Conservation (phyloP, 2,888 invertebrate genomes). For the Drosophila meridiana region DNA sequence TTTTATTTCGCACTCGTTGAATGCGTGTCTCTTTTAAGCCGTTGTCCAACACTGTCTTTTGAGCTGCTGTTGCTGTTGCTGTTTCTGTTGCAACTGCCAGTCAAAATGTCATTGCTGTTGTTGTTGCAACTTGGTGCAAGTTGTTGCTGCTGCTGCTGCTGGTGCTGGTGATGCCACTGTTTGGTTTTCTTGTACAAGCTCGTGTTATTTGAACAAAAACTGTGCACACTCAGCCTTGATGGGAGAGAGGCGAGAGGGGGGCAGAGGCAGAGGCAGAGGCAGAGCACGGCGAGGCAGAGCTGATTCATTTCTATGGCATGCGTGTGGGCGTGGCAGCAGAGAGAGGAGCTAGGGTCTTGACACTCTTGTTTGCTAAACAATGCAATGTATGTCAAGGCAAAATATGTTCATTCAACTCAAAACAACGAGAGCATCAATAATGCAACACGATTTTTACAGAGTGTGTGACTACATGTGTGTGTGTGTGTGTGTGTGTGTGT, state of each 20-base stretch:
- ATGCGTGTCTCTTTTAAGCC: conserved; percentile 35
- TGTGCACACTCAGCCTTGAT: conserved; percentile 35
- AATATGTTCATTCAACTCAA: conserved; percentile 79
- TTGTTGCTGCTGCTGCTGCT: conserved; percentile 26
- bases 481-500: background rate
- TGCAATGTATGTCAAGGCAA: conserved; percentile 78
- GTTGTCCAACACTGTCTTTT: conserved; percentile 65
- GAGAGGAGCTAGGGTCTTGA: conserved; percentile 54
- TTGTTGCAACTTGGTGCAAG: conserved; percentile 49
- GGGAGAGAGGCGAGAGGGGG: background rate
- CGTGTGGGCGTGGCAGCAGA: conserved; percentile 1
- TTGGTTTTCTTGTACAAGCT: conserved; percentile 76
- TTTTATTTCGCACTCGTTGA: conserved; percentile 22
- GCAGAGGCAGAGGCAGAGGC: background rate
- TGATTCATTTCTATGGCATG: conserved; percentile 41
- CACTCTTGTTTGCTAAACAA: conserved; percentile 79
- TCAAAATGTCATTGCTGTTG: conserved; percentile 51
- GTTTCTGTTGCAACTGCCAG: conserved; percentile 48
- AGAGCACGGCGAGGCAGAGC: background rate
- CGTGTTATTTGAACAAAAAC: conserved; percentile 79
- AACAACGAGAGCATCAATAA: conserved; percentile 72
- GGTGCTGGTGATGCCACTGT: conserved; percentile 41
- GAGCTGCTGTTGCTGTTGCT: conserved; percentile 61
- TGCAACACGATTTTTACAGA: conserved; percentile 55
- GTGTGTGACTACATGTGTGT: background rate